A percentile compares a stretch with the other conserved stretches of the same genome.
Evolutionary conservation across 2,113 vertebrate genomes (phyloP).

Genomic region (Phasianus colchicus): DNA sequence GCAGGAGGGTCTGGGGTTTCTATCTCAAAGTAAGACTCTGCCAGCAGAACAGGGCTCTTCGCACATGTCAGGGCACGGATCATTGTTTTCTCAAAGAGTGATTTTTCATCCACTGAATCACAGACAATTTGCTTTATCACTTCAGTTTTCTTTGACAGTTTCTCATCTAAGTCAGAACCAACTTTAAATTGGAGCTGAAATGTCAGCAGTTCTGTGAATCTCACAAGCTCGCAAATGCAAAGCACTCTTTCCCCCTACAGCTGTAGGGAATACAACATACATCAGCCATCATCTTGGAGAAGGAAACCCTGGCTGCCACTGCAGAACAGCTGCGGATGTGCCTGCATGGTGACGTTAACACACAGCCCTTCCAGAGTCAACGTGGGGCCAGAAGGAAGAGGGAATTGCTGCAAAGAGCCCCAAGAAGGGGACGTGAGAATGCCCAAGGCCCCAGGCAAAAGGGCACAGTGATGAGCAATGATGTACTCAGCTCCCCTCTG

Average conservation of each 20-base stretch:
- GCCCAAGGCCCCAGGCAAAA: not conserved
- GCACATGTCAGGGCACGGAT: not conserved
- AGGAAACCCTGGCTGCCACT: not conserved
- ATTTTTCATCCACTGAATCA: not conserved
- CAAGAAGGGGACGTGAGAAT: not conserved
- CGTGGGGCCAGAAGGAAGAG: too few relatives aligned
- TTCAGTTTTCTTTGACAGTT: not conserved
- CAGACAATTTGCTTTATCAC: not conserved
- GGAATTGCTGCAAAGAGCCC: not conserved
- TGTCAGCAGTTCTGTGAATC: not conserved
- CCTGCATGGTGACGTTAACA: not conserved
- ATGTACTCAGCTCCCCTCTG: too few relatives aligned
- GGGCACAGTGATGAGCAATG: accelerated
- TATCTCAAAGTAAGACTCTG: not conserved
- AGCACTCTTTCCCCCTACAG: not conserved
- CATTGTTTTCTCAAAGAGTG: not conserved
- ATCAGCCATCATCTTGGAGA: not conserved
- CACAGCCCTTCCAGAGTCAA: accelerated
- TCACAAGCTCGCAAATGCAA: not conserved
- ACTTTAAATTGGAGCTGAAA: not conserved
- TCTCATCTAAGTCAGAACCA: not conserved
- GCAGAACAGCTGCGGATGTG: not conserved
- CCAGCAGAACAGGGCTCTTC: not conserved
- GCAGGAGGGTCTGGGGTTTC: not conserved
- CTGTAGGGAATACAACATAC: accelerated